Percentiles rank a stretch among this genome's conserved stretches.
These are phyloP conservation scores for Urechis unicinctus DNA, from an alignment of 2,888 invertebrate genomes.

Conservation along the genomic window DNA sequence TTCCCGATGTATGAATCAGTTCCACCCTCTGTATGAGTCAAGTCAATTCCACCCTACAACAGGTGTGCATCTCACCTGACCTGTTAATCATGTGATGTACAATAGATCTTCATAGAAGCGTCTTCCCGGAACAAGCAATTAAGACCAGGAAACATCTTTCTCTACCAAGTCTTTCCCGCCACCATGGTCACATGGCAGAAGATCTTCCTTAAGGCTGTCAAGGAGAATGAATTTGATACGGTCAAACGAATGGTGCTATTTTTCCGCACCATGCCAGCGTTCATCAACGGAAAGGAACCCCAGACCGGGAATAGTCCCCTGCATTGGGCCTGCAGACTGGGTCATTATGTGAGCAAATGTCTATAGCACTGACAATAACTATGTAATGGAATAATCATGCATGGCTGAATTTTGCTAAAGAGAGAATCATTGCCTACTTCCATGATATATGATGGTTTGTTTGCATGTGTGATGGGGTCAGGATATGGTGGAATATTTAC, in stretches of 20 bases:
- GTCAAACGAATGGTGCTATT: slow-evolving; percentile 44
- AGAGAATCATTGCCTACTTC: no score
- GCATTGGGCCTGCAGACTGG: slow-evolving; percentile 39
- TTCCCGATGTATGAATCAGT: no score
- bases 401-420: no score
- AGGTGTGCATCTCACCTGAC: background rate
- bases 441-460: no score
- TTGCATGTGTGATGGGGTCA: no score
- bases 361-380: background rate
- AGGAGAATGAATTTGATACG: slow-evolving; percentile 40
- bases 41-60: no score
- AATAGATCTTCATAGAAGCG: slow-evolving; percentile 43
- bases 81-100: background rate
- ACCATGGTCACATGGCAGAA: slow-evolving; percentile 39
- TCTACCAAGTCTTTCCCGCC: slow-evolving; percentile 49
- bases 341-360: slow-evolving; percentile 38
- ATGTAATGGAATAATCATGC: no score
- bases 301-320: slow-evolving; percentile 42
- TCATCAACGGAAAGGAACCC: slow-evolving; percentile 44
- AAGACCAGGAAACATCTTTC: slow-evolving; percentile 34
- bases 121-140: slow-evolving; percentile 41
- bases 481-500: slow-evolving; percentile 36
- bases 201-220: slow-evolving; percentile 34
- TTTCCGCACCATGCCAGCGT: slow-evolving; percentile 36
- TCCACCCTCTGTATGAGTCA: slow-evolving; percentile 41